phyloP scores from a whole-genome alignment of 2,113 vertebrate species.

The Carassius auratus region DNA sequence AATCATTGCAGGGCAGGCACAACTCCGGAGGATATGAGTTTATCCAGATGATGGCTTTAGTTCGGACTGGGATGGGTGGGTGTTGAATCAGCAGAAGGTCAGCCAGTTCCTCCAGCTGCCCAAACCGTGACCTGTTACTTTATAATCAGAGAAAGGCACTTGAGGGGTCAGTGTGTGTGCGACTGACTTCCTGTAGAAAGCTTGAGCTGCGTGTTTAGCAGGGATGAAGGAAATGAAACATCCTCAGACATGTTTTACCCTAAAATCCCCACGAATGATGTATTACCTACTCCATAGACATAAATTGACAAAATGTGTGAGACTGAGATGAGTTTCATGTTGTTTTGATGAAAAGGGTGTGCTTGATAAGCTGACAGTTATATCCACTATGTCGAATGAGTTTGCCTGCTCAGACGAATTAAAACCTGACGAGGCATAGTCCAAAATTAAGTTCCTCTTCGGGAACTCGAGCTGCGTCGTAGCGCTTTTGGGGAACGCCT shows the following conservation, averaged over 20 bases:
- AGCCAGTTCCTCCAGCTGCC: slow-evolving; percentile 12
- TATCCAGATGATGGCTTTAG: slow-evolving; percentile 22
- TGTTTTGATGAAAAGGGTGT: neutral
- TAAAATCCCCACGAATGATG: neutral
- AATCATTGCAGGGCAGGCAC: slow-evolving; percentile 8
- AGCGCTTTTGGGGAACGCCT: too few relatives aligned
- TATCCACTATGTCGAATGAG: neutral
- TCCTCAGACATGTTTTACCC: slow-evolving; percentile 20
- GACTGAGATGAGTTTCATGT: neutral
- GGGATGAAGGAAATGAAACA: slow-evolving; percentile 6
- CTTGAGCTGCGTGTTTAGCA: neutral
- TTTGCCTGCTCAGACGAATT: too few relatives aligned
- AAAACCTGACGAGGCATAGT: neutral
- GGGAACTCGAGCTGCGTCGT: too few relatives aligned
- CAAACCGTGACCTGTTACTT: neutral
- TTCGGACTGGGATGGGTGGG: neutral
- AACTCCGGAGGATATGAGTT: slow-evolving; percentile 26
- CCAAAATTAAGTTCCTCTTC: too few relatives aligned
- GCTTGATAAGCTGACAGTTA: neutral
- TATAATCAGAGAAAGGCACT: neutral
- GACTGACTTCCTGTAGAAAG: slow-evolving; percentile 34
- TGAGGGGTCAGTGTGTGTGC: neutral
- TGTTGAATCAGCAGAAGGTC: slow-evolving; percentile 40
- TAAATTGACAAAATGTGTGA: neutral
- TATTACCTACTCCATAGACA: neutral